Base-by-base conservation (phyloP, 1,140 invertebrate genomes). In the Maniola jurtina region DNA sequence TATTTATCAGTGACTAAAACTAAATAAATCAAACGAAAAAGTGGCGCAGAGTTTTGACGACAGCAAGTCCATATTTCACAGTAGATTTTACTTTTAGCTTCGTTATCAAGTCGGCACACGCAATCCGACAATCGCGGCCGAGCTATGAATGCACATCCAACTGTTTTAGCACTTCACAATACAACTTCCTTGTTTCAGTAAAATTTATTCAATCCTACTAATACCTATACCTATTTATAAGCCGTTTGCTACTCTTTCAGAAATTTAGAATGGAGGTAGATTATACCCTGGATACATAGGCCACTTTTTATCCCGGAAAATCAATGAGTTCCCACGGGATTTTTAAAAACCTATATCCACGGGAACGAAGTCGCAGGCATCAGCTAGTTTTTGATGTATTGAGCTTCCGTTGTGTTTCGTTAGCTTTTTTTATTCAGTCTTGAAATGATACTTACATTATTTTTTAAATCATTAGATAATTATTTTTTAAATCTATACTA, bases 61-160 rank as follows among this genome's bases (percentile, higher is more conserved):
- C 42, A 69, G 68, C 60, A 65, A 78, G 73, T 85, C 83, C 79
- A 79, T 67, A 75, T 71, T 76, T 72, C 61, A 69, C 47, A 59
- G 48, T 59, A 40, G 63, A 72, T 71, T 80, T 76, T 78, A 74
- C 73, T 80, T 83, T 82, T 74, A 78, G 72, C 76, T 80, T 75
- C 71, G 79, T 83, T 81, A 86, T 87, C 83, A 83, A 81, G 73
- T 78, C 77, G 68, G 56, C 61, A 74, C 84, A 87, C 83, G 84
- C 84, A 79, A 87, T 81, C 68, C 80, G 52, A 83, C 82, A 81
- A 87, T 87, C 81, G 85, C 71, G 71, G 55, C 61, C 58, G 58
- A 54, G 66, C 68, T 54, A 68, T 76, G 80, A 84, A 78, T 85
- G 84, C 84, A 82, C 77, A 86, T 84, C 83, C 79, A 81, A 79